Base-by-base conservation (phyloP, 2,797 vertebrate genomes). In the Characodon lateralis region DNA sequence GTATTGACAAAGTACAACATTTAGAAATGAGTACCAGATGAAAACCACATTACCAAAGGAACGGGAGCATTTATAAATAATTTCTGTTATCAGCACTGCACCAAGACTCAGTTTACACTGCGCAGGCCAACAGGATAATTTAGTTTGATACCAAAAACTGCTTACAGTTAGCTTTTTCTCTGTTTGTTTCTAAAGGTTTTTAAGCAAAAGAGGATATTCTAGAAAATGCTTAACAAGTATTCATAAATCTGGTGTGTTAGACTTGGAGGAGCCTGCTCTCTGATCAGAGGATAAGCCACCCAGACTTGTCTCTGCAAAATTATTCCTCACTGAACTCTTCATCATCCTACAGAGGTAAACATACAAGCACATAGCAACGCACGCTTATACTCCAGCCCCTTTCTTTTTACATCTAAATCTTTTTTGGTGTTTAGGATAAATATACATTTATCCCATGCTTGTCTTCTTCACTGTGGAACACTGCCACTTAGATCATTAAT, bases 161-260 rank as follows among this genome's bases (percentile, higher is more conserved):
- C 53, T 82, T 51, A 6, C 41, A 72, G 20, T 72, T 74, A 51
- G 58, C 61, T 70, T 24, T 1, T 46, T 68, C 72, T 48, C 61
- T 72, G 53, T 80, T 13, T 0, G n/a, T 39, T 14, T 39, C 72
- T 78, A 81, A 55, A 71, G 70, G 24, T 2, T 63, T 22, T 46
- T 59, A 39, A 58, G 77, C 74, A 77, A 78, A 76, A 80, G 66
- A 77, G 78, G 69, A 75, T 85, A 72, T 87, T 82, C 72, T 74
- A 80, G 82, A 78, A 84, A 90, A 58, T 43, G 66, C 31, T 74
- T 12, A 13, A 84, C 69, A 39, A 53, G 78, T 87, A 73, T 74
- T 85, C 74, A 74, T 86, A 87, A 91, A 88, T 93, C 69, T 78
- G 79, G 61, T 81, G 13, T 79, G 72, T 78, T 80, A 86, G 83